phyloP scores from a whole-genome alignment of 2,113 vertebrate species.

The Indri indri region DNA sequence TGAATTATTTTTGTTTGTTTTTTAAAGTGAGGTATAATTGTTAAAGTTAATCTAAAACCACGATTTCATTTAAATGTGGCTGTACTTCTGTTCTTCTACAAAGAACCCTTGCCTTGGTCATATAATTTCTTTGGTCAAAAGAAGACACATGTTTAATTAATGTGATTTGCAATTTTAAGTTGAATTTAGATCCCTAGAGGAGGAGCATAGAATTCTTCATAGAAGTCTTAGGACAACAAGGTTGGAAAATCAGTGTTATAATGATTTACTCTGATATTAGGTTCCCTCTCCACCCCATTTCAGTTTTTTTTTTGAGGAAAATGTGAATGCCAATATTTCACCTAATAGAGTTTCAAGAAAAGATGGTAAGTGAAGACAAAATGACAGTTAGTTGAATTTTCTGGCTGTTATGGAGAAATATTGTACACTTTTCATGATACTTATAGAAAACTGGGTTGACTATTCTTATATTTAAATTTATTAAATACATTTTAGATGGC shows the following conservation, averaged over 20 bases:
- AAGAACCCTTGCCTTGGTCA: neutral
- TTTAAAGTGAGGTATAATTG: neutral
- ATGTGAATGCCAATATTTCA: neutral
- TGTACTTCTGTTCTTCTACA: neutral
- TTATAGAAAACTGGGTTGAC: neutral
- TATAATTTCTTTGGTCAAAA: neutral
- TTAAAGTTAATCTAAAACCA: neutral
- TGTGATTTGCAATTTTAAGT: neutral
- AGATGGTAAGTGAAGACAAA: neutral
- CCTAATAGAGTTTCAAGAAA: neutral
- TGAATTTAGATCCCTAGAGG: neutral
- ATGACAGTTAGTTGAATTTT: neutral
- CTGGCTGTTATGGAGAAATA: neutral
- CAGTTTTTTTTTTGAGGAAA: neutral
- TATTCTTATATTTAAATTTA: conserved; percentile 12
- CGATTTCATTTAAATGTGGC: neutral
- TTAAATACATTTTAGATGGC: neutral
- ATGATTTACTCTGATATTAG: neutral
- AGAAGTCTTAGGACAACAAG: neutral
- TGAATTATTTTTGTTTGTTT: neutral
- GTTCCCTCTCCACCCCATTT: neutral
- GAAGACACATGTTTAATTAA: neutral
- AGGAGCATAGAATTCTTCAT: neutral
- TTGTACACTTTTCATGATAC: neutral
- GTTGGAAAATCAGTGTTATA: neutral